These are phyloP conservation scores for Burhinus oedicnemus DNA, from an alignment of 2,113 vertebrate genomes.

Conservation along the genomic window DNA sequence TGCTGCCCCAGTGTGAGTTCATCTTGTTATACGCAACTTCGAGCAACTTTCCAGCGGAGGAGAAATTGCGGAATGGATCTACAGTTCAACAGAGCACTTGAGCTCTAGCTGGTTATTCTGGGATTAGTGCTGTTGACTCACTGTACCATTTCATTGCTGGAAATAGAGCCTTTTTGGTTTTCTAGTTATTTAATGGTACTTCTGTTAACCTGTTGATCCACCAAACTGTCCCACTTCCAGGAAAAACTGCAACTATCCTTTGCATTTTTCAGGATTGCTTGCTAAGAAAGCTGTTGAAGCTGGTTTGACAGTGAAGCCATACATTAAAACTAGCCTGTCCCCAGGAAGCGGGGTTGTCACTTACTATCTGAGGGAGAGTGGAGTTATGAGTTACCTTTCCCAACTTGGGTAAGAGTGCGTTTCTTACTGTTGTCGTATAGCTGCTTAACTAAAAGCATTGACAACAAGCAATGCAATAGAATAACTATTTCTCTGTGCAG, in stretches of 20 bases:
- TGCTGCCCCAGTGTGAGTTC: not conserved
- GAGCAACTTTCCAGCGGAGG: not conserved
- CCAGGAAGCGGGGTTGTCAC: conserved; percentile 98
- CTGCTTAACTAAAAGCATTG: not conserved
- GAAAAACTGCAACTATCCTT: not conserved
- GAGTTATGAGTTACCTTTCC: conserved; percentile 90
- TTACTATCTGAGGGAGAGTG: conserved; percentile 92
- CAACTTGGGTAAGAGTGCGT: conserved; percentile 81
- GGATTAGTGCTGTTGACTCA: not conserved
- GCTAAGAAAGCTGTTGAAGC: conserved; percentile 91
- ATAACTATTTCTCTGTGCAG: not conserved
- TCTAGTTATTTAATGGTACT: not conserved
- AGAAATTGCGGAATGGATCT: not conserved
- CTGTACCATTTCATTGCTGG: not conserved
- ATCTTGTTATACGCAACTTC: not conserved
- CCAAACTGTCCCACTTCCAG: not conserved
- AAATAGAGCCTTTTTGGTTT: not conserved
- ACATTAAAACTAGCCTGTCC: conserved; percentile 97
- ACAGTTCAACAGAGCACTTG: not conserved
- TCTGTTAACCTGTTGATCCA: not conserved
- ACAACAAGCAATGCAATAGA: not conserved
- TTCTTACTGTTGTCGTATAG: not conserved
- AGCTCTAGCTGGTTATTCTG: not conserved
- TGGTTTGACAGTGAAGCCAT: conserved; percentile 91
- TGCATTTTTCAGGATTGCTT: conserved; percentile 82